Evolutionary conservation across 2,888 invertebrate species (phyloP), one percentile per base, ranked within the genome.

Genomic region (Micoletzkya japonica): DNA sequence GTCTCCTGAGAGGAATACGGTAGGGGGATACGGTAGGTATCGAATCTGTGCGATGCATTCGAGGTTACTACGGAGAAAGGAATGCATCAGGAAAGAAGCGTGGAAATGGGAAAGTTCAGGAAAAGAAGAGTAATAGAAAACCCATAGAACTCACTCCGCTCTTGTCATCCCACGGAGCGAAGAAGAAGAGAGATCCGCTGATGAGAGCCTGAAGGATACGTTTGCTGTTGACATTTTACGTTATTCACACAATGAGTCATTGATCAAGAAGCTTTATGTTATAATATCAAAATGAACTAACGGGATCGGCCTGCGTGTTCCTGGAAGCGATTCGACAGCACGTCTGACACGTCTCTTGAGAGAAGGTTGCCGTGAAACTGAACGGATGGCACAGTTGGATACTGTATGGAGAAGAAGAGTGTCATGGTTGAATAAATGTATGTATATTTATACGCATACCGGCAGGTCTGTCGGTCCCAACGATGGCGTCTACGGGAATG

Each of bases 301-400:
- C 79, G n/a, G 74, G 37, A 58, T 67, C 68, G 69, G 71, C 72
- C 71, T 76, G 73, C 39, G 69, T 59, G 63, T 74, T 74, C 32
- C 76, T 59, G 14, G 75, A 76, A 50, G 76, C 44, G 63, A 79
- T 68, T 30, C 70, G 67, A 69, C 79, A 79, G 73, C 79, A 79
- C 52, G 71, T 73, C 24, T 77, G 70, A 73, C 79, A 79, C 26
- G 79, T 58, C 28, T 70, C 72, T 26, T 73, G 73, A 30, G 72
- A 72, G 74, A 63, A 75, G 71, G 76, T 77, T 70, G 79, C 79
- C 2, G 76, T 74, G 71, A 75, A 74, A 56, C 70, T 70, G 59
- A 36, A 70, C 59, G 49, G 39, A 24, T 4, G 7, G n/a, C 50
- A 50, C n/a, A 26, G 26, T 3, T 58, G n/a, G 58, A 26, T 34